Base-by-base conservation (phyloP, 2,113 vertebrate species). In the Paramormyrops kingsleyae region DNA sequence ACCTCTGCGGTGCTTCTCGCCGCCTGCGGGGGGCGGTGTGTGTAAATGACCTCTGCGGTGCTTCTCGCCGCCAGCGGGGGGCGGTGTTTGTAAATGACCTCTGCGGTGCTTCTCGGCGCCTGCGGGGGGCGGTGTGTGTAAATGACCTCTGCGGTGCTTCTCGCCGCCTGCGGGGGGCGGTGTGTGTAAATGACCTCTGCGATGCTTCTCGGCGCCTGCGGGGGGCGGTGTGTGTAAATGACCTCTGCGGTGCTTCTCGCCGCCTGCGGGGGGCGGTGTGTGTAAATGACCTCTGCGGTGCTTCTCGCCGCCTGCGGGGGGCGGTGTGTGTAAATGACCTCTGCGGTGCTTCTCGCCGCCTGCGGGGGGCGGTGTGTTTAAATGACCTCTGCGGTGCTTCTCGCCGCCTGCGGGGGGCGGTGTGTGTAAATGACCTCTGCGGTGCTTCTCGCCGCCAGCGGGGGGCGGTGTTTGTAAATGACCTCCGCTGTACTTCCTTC, bases 281-380 rank as follows among this genome's bases (percentile, higher is more conserved):
- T 80, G 15, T 66, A 46, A 89, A 39, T 89, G 10, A 83, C 46
- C 70, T 83, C 27, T 15, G 50, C 35, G 8, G 47, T 44, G 46
- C 35, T 80, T 42, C 27, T 10, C 5, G 35, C n/a, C 4, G 13
- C 88, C 12, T 0, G 56, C 70, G 19, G 15, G 46, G 49, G 66
- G 66, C 27, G 1, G 46, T 80, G 44, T 46, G 62, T 80, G 15
- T 66, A 46, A 89, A 53, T 89, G n/a, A 89, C 47, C 88, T 89
- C 31, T 19, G 17, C 35, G 12, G 50, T 31, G 10, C 21, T 46
- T 83, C 5, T 17, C 7, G 19, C 31, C 3, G 31, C 35, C 6
- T 15, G 13, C 44, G 77, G 49, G n/a, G n/a, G n/a, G n/a, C n/a
- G n/a, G n/a, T n/a, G n/a, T n/a, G n/a, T n/a, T n/a, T n/a, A n/a